phyloP scores from a whole-genome alignment of 2,113 vertebrate species.

The Oryzias melastigma region DNA sequence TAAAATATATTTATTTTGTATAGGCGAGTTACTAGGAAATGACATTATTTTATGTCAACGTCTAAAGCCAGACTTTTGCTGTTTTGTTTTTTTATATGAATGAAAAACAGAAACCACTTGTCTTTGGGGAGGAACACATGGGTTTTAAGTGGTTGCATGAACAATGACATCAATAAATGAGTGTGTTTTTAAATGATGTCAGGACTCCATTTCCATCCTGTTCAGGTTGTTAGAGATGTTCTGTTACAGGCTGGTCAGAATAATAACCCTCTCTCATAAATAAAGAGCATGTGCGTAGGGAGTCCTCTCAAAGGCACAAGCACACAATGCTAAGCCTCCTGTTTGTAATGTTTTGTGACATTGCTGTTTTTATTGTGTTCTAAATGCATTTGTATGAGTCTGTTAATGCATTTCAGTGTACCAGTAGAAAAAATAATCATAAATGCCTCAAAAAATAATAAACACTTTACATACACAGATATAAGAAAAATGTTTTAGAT shows the following conservation, averaged over 20 bases:
- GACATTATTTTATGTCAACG: too few relatives aligned
- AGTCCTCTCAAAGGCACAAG: conserved; percentile 33
- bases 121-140: neutral
- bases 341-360: conserved; percentile 12
- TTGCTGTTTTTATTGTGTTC: neutral
- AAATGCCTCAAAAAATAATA: too few relatives aligned
- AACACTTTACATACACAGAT: too few relatives aligned
- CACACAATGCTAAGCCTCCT: conserved; percentile 18
- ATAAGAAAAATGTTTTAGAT: too few relatives aligned
- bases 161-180: neutral
- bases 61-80: too few relatives aligned
- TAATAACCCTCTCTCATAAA: conserved; percentile 2
- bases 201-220: conserved; percentile 11
- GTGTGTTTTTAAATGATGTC: neutral
- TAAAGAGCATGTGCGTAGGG: conserved; percentile 26
- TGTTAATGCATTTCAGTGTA: conserved; percentile 5
- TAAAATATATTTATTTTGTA: too few relatives aligned
- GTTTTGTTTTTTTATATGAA: too few relatives aligned
- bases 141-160: too few relatives aligned
- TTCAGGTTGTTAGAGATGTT: neutral
- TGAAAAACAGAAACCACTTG: too few relatives aligned
- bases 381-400: conserved; percentile 28
- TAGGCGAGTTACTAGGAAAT: too few relatives aligned
- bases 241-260: neutral
- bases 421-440: too few relatives aligned